Percentiles rank a stretch among this genome's conserved stretches.
Conservation (phyloP, 2,888 invertebrate genomes). For the Clepsis dumicolana region DNA sequence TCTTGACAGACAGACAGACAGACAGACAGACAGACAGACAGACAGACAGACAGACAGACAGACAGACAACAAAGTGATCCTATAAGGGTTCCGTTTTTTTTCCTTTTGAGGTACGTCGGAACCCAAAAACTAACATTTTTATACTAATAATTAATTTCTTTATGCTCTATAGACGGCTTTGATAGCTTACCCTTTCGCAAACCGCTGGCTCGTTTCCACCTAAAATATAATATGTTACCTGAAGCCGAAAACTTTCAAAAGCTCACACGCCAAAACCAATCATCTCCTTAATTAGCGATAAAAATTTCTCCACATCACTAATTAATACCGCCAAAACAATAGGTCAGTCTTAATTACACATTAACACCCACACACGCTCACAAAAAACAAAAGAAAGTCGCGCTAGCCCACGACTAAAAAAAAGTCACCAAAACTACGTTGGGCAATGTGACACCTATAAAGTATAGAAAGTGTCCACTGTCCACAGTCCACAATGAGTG, state of each 20-base stretch:
- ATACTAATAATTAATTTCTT: too few relatives aligned
- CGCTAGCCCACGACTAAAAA: slow-evolving; percentile 8
- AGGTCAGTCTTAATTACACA: slow-evolving; percentile 10
- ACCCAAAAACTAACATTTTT: too few relatives aligned
- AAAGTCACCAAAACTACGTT: slow-evolving; percentile 48
- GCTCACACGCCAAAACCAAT: neutral
- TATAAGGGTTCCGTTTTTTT: too few relatives aligned
- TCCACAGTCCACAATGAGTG: slow-evolving; percentile 66
- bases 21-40: neutral
- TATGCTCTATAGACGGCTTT: too few relatives aligned
- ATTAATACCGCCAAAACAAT: slow-evolving; percentile 18
- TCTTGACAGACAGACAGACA: neutral
- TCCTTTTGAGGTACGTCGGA: too few relatives aligned
- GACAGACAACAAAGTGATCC: too few relatives aligned
- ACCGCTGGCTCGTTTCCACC: too few relatives aligned
- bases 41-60: neutral
- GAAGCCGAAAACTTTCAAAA: neutral
- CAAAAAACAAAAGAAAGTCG: slow-evolving; percentile 40
- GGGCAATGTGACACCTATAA: slow-evolving; percentile 76
- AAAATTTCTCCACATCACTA: slow-evolving; percentile 1
- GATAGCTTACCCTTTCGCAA: too few relatives aligned
- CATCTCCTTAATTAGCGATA: neutral
- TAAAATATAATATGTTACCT: too few relatives aligned
- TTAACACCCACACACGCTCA: slow-evolving; percentile 25
- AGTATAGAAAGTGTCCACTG: slow-evolving; percentile 68